phyloP scores from a whole-genome alignment of 2,113 vertebrate genomes.

The Anhinga anhinga region DNA sequence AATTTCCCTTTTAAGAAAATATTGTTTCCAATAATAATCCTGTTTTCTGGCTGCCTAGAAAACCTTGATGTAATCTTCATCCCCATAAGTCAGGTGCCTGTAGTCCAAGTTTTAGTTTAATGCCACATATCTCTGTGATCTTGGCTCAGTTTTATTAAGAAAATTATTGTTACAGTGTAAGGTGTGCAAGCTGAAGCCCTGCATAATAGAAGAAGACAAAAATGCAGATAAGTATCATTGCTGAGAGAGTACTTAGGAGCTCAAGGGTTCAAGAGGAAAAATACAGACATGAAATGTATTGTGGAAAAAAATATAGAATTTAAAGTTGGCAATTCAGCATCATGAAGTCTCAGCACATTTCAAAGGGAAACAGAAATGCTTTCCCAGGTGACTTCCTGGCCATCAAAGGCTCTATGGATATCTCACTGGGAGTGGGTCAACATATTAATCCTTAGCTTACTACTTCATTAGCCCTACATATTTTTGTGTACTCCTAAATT shows the following conservation, averaged over 20 bases:
- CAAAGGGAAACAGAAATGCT: neutral
- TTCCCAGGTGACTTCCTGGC: neutral
- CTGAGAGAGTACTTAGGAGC: neutral
- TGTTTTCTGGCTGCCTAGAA: neutral
- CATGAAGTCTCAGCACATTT: neutral
- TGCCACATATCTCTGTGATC: neutral
- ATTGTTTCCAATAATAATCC: neutral
- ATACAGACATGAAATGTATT: neutral
- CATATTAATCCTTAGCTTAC: neutral
- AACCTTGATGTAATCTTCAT: neutral
- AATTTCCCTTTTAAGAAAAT: neutral
- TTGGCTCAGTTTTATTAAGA: neutral
- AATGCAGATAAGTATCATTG: accelerated
- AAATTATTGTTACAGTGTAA: neutral
- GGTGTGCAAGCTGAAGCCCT: neutral
- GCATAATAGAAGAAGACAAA: neutral
- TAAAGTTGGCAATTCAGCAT: neutral
- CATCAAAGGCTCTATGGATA: neutral
- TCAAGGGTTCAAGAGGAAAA: neutral
- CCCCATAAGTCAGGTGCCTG: neutral
- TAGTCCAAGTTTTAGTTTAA: neutral
- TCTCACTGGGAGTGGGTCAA: neutral
- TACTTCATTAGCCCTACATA: neutral
- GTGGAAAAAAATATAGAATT: neutral
- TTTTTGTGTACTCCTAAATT: neutral